Base-by-base conservation (phyloP, 2,888 invertebrate species). In the Pandemis cinnamomeana region DNA sequence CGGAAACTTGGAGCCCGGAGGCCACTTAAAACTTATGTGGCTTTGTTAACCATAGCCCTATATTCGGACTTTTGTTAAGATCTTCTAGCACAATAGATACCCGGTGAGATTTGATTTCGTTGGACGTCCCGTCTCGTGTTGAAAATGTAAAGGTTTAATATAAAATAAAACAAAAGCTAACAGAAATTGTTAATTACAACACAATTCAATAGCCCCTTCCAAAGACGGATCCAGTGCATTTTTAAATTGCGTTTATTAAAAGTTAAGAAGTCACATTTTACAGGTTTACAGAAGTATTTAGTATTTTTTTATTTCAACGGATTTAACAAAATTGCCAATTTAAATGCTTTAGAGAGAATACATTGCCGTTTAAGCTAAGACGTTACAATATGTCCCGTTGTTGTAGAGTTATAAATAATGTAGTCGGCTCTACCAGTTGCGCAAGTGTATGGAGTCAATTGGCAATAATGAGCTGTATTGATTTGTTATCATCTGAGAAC, bases 1-100 rank as follows among this genome's bases (percentile, higher is more conserved):
- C 86, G 80, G 81, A 79, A 92, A 91, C 91, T 92, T 89, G 81
- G 81, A 80, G 90, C 88, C 91, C 84, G 77, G 91, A 86, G 92
- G 90, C 92, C 91, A 92, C 91, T 93, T 93, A 89, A 91, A 93
- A 92, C 91, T 93, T 93, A 88, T 89, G 90, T 92, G 91, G 90
- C 91, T 93, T 91, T 87, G 90, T 90, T 91, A 90, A 87, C 89
- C 90, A 88, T 88, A 87, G 88, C 84, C 85, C 78, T 86, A 87
- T 87, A 87, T 88, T 85, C 83, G 80, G 82, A 84, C 84, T 84
- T 85, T 84, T 86, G 88, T 86, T 87, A 85, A 85, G 85, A 83
- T 83, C 86, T 80, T 79, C 82, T 79, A 81, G 82, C 83, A 84
- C 87, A 84, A 85, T 83, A 85, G 82, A 85, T 83, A 83, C 81